Conservation (phyloP, 1,140 invertebrate species). For the Sinonovacula constricta region DNA sequence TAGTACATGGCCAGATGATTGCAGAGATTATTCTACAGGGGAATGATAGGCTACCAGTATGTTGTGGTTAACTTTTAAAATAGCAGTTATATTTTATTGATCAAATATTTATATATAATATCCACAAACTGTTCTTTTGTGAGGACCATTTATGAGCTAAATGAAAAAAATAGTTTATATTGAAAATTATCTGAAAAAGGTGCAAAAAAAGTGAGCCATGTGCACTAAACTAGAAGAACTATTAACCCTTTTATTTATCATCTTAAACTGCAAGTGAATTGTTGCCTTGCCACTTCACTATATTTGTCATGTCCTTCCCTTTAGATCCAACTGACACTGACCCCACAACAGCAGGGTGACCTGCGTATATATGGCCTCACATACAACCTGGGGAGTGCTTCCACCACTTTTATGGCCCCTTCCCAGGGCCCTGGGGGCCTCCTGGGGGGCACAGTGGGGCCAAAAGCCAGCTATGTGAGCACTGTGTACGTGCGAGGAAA, state of each 20-base stretch:
- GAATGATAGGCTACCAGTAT: constrained; percentile 67
- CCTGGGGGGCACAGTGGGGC: constrained; percentile 29
- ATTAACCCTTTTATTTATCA: no score
- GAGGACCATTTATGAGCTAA: no score
- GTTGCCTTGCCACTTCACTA: no score
- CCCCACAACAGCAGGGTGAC: constrained; percentile 75
- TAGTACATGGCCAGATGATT: constrained; percentile 73
- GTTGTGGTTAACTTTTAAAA: constrained; percentile 42
- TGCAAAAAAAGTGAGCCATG: no score
- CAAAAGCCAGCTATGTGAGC: constrained; percentile 64
- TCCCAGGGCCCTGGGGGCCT: constrained; percentile 31
- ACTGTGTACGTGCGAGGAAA: constrained; percentile 76
- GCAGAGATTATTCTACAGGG: constrained; percentile 71
- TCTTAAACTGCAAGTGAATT: no score
- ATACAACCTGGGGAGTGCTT: constrained; percentile 75
- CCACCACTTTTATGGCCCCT: constrained; percentile 55
- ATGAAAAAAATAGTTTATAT: no score
- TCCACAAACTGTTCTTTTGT: no score
- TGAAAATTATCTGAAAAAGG: no score
- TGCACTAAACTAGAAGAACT: no score
- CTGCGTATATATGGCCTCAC: constrained; percentile 75
- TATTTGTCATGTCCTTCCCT: no score
- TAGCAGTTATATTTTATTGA: no score
- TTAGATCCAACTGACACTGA: constrained; percentile 74
- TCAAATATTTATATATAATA: no score